Evolutionary conservation across 2,888 invertebrate genomes (phyloP), one percentile per base, ranked within the genome.

Genomic region (Mystacides longicornis): DNA sequence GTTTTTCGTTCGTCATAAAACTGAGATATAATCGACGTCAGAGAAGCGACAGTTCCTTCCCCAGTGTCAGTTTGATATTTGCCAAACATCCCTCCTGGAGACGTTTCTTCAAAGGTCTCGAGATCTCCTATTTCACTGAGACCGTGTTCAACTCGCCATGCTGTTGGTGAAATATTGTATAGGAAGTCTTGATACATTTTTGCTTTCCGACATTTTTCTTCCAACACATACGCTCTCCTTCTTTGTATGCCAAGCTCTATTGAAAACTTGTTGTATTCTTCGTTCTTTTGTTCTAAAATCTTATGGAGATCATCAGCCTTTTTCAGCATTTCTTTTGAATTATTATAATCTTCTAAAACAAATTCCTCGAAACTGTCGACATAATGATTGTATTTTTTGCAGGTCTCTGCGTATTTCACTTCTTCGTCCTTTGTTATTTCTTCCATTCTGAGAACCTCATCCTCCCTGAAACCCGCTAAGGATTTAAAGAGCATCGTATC

Each of bases 171-270:
- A n/a, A 85, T 68, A 64, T 80, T 77, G 66, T 80, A 82, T n/a
- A 86, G 69, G 70, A 86, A 85, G 63, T 80, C 76, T 52, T 85
- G 85, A 67, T 84, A 85, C 68, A 81, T 80, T 66, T 82, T 83
- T 55, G 79, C 80, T 47, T 77, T 69, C 49, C 78, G 67, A 75
- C 83, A 86, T 60, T 75, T 75, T 64, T 83, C 84, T 63, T 85
- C 83, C 54, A 83, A 71, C 21, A 77, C 75, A 57, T 83, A 78
- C 20, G 86, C 71, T 59, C 67, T 69, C n/a, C 75, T 73, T 43
- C 65, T 70, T 22, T 69, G 67, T 18, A 67, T 67, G 58, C 74
- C 75, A 52, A 67, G 67, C 62, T 71, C 64, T 52, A 63, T 64
- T 1, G 78, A 75, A 20, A 79, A 65, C 60, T 69, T 65, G 64